phyloP scores from a whole-genome alignment of 2,797 vertebrate genomes.

The Chiloscyllium punctatum region DNA sequence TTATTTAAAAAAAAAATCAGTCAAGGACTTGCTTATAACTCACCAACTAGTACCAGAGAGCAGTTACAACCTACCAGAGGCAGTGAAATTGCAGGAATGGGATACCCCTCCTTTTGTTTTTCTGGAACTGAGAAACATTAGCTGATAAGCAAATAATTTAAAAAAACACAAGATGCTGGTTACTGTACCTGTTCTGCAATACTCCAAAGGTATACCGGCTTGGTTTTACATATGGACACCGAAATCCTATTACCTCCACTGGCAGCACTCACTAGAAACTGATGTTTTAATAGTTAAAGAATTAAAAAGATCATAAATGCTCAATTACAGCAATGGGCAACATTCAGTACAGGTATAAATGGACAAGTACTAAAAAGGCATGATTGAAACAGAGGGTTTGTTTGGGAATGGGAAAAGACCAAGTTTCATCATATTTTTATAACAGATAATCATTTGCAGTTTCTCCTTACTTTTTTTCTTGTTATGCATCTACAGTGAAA shows the following conservation, averaged over 20 bases:
- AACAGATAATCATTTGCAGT: background rate
- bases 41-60: background rate
- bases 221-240: slow-evolving; percentile 13
- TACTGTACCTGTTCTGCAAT: slow-evolving; percentile 18
- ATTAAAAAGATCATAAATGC: background rate
- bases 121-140: background rate
- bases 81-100: too few relatives aligned
- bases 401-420: background rate
- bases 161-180: background rate
- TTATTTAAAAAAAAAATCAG: too few relatives aligned
- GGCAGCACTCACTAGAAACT: slow-evolving; percentile 10
- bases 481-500: background rate
- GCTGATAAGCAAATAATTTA: background rate
- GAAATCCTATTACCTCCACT: background rate
- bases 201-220: background rate
- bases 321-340: background rate
- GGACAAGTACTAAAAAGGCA: background rate
- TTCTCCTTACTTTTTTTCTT: background rate
- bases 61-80: background rate
- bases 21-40: background rate
- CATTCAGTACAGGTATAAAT: background rate
- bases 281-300: background rate
- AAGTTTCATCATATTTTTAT: background rate
- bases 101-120: background rate
- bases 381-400: background rate